A percentile compares a stretch with the other conserved stretches of the same genome.
These are phyloP conservation scores for Melangyna quadrimaculata DNA, from an alignment of 2,888 invertebrate species.

Conservation along the genomic window DNA sequence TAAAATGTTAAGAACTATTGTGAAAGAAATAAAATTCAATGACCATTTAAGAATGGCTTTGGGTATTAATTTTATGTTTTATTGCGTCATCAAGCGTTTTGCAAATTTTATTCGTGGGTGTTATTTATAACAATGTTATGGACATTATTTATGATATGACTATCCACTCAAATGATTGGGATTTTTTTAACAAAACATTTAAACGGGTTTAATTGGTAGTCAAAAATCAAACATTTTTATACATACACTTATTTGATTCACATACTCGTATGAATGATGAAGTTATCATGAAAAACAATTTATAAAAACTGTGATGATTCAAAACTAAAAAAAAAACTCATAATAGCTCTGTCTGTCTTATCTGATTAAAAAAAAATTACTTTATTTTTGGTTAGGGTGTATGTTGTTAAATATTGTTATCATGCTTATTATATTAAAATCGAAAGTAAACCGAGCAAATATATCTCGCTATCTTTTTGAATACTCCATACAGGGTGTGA, in stretches of 20 bases:
- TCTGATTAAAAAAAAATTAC: neutral
- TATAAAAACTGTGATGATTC: too few relatives aligned
- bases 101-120: neutral
- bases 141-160: neutral
- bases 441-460: too few relatives aligned
- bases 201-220: neutral
- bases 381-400: neutral
- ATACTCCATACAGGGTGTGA: too few relatives aligned
- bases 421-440: too few relatives aligned
- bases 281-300: too few relatives aligned
- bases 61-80: neutral
- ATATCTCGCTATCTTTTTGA: too few relatives aligned
- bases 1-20: neutral
- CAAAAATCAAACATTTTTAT: too few relatives aligned
- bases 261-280: too few relatives aligned
- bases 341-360: neutral
- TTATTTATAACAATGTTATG: constrained; percentile 1
- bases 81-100: neutral
- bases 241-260: too few relatives aligned
- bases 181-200: neutral
- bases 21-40: neutral
- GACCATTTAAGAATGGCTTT: neutral
- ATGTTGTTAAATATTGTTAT: neutral
- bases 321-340: neutral
- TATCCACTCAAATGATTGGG: neutral